Evolutionary conservation across 2,797 vertebrate species (phyloP).

Genomic region (Petrocephalus schoutedeni): DNA sequence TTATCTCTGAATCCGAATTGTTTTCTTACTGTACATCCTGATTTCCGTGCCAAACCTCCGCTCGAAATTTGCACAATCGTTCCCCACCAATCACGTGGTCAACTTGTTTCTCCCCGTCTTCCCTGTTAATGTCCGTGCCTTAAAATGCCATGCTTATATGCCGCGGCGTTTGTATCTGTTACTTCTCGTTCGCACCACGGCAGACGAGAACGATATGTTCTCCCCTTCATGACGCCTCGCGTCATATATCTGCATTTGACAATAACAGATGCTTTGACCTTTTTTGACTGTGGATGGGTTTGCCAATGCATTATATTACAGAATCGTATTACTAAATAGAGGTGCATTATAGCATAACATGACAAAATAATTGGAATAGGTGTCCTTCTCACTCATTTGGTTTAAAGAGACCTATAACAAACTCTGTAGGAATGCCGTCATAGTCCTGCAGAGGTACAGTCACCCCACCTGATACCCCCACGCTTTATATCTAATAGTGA

Average conservation of each 20-base stretch:
- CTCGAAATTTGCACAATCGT: neutral
- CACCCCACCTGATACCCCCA: neutral
- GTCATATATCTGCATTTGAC: neutral
- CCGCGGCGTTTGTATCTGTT: neutral
- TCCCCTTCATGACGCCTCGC: neutral
- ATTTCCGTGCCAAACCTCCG: neutral
- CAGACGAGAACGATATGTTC: neutral
- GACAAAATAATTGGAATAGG: neutral
- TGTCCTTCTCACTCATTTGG: neutral
- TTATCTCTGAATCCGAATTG: neutral
- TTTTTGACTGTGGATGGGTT: neutral
- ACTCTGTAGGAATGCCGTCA: neutral
- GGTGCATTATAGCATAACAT: neutral
- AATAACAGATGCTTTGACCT: neutral
- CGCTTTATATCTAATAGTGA: neutral
- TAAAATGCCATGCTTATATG: neutral
- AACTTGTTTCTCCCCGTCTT: neutral
- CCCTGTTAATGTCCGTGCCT: neutral
- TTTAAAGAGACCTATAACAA: neutral
- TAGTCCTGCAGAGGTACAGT: neutral
- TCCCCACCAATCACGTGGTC: neutral
- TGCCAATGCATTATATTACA: neutral
- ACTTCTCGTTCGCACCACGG: neutral
- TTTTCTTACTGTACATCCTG: neutral
- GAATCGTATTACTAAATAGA: neutral